Evolutionary conservation across 2,797 vertebrate genomes (phyloP).

Genomic region (Emydoidea blandingii): DNA sequence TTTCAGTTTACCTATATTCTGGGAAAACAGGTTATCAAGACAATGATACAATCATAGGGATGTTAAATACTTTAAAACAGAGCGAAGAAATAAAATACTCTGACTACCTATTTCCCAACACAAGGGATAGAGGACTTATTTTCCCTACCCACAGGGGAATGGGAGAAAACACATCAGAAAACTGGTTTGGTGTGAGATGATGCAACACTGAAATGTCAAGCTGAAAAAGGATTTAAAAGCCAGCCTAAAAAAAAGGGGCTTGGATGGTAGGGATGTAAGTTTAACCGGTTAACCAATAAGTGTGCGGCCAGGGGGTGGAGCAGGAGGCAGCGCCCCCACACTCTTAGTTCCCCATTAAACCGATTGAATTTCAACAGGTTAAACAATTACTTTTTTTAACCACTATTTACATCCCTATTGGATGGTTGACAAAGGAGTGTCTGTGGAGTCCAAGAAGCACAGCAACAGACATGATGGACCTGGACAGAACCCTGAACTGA

Average conservation of each 20-base stretch:
- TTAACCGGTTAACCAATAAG: no score
- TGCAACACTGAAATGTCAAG: constrained; percentile 3
- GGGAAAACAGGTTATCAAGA: not conserved
- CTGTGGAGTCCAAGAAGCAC: not conserved
- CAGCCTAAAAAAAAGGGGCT: not conserved
- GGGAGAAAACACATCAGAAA: constrained; percentile 50
- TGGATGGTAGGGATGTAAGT: not conserved
- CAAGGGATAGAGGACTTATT: not conserved
- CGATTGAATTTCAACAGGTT: no score
- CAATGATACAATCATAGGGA: not conserved
- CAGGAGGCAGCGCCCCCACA: no score
- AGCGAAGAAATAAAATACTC: not conserved
- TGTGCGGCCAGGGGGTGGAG: no score
- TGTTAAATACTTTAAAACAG: not conserved
- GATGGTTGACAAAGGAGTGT: not conserved
- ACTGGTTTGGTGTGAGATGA: constrained; percentile 47
- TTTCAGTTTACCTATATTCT: not conserved
- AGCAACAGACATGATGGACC: not conserved
- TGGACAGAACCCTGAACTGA: not conserved
- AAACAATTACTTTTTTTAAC: no score
- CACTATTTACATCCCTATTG: not conserved
- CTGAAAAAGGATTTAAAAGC: constrained; percentile 36
- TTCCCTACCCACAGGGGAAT: not conserved
- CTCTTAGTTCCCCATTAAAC: no score
- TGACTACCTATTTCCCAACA: not conserved